These are phyloP conservation scores for Holacanthella duospinosa DNA, from an alignment of 2,888 invertebrate species.

Conservation along the genomic window DNA sequence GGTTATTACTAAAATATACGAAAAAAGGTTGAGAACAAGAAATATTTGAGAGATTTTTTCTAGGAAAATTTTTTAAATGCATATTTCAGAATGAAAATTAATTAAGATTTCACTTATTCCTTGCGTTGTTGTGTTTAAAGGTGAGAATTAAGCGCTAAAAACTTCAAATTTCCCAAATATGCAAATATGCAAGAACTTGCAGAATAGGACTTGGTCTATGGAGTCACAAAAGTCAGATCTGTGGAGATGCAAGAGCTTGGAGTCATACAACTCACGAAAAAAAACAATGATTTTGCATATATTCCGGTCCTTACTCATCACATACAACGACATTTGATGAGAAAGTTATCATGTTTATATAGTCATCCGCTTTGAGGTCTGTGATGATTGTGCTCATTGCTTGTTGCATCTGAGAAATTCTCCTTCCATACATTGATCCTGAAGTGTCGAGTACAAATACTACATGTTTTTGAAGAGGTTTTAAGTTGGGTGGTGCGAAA, in stretches of 20 bases:
- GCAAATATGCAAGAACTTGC: no score
- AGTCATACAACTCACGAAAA: background rate
- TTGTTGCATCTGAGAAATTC: constrained; percentile 54
- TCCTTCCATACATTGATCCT: constrained; percentile 60
- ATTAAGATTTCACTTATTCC: no score
- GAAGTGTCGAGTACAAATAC: constrained; percentile 67
- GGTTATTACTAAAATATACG: no score
- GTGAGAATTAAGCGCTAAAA: no score
- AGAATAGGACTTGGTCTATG: constrained; percentile 11
- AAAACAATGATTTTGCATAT: background rate
- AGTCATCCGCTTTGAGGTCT: constrained; percentile 53
- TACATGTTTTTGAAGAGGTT: constrained; percentile 54
- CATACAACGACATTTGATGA: constrained; percentile 37
- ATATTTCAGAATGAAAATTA: no score
- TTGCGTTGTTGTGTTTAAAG: no score
- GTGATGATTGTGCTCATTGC: constrained; percentile 59
- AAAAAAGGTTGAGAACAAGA: no score
- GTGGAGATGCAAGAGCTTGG: constrained; percentile 13
- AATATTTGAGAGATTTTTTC: no score
- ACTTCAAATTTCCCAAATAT: no score
- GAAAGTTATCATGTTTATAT: constrained; percentile 59
- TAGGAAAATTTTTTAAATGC: no score
- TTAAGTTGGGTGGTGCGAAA: constrained; percentile 54
- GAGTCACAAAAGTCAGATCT: constrained; percentile 8
- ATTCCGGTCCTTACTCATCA: background rate